A percentile compares a stretch with the other conserved stretches of the same genome.
phyloP scores from a whole-genome alignment of 2,888 invertebrate genomes.

The Cyclophora punctaria region DNA sequence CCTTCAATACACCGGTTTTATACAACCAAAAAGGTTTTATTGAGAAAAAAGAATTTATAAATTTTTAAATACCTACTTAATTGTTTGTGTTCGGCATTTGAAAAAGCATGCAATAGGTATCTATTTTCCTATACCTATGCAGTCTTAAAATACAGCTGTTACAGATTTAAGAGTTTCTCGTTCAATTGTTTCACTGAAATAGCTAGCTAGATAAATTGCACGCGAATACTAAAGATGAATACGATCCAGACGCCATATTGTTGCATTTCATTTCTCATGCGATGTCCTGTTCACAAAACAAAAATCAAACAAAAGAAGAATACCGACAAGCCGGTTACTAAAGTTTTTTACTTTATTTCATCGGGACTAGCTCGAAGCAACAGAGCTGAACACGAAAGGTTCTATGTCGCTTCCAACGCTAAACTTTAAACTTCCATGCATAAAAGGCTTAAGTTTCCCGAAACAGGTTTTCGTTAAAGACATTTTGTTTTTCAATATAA shows the following conservation, averaged over 20 bases:
- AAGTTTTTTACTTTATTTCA: conserved; percentile 72
- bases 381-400: conserved; percentile 42
- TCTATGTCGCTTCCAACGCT: conserved; percentile 51
- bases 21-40: too few relatives aligned
- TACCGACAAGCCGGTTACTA: conserved; percentile 71
- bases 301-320: conserved; percentile 71
- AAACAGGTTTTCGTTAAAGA: conserved; percentile 72
- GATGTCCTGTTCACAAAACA: conserved; percentile 69
- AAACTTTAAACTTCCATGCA: conserved; percentile 62
- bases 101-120: too few relatives aligned
- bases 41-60: too few relatives aligned
- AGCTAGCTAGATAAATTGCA: conserved; percentile 25
- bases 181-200: conserved; percentile 11
- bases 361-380: conserved; percentile 34
- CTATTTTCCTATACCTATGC: too few relatives aligned
- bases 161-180: conserved; percentile 4
- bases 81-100: too few relatives aligned
- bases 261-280: conserved; percentile 72
- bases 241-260: conserved; percentile 63
- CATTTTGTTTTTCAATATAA: conserved; percentile 72
- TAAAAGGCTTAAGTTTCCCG: conserved; percentile 73
- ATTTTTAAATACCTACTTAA: too few relatives aligned
- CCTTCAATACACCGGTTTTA: too few relatives aligned
- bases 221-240: conserved; percentile 37
- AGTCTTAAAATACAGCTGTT: background rate